Conservation (phyloP, 2,797 vertebrate species). For the Esox masquinongy region DNA sequence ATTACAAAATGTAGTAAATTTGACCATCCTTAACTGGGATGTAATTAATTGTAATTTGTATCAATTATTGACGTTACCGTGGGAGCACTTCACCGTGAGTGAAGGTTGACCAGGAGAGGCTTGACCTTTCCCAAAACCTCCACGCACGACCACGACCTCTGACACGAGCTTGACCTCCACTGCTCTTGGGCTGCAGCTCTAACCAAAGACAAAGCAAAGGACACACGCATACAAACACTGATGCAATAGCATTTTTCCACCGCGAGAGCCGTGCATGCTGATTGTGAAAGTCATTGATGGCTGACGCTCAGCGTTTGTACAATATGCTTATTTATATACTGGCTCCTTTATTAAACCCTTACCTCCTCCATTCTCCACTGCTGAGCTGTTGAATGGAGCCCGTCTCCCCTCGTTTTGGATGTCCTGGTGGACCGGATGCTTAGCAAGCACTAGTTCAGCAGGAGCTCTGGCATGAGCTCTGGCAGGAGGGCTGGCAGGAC, state of each 20-base stretch:
- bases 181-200: conserved; percentile 23
- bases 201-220: neutral
- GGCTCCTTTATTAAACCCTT: neutral
- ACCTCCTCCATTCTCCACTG: neutral
- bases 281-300: neutral
- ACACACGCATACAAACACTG: neutral
- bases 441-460: neutral
- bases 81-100: conserved; percentile 45
- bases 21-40: too few species aligned
- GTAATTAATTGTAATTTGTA: too few species aligned
- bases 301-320: neutral
- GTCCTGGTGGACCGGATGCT: neutral
- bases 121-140: conserved; percentile 53
- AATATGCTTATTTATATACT: neutral
- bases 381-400: neutral
- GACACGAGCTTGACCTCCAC: neutral
- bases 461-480: neutral
- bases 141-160: neutral
- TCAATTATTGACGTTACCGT: conserved; percentile 38
- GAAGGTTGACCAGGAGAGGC: conserved; percentile 39
- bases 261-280: neutral
- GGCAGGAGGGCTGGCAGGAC: too few species aligned
- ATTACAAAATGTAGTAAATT: too few species aligned
- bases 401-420: neutral
- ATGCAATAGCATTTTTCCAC: neutral